These are phyloP conservation scores for Drosophila simulans DNA, from an alignment of 1,140 invertebrate genomes.

Conservation along the genomic window DNA sequence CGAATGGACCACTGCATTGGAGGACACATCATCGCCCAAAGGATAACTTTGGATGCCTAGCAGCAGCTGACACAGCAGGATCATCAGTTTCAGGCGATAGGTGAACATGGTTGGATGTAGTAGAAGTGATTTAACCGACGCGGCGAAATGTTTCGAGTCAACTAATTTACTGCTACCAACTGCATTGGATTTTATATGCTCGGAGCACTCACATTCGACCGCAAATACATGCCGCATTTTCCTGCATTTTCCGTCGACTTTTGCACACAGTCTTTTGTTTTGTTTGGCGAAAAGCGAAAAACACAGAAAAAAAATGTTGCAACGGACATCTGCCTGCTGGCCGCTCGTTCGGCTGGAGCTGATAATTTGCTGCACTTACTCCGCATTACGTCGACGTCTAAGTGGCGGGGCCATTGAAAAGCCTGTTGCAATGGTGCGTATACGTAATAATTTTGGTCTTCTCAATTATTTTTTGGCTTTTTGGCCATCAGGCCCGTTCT, in stretches of 20 bases:
- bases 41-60: slow-evolving; percentile 33
- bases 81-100: slow-evolving; percentile 46
- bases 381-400: slow-evolving; percentile 61
- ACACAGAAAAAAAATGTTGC: slow-evolving; percentile 51
- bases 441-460: slow-evolving; percentile 66
- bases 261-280: slow-evolving; percentile 53
- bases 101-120: slow-evolving; percentile 40
- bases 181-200: slow-evolving; percentile 68
- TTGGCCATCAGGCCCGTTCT: slow-evolving; percentile 21
- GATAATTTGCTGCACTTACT: slow-evolving; percentile 78
- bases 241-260: slow-evolving; percentile 53
- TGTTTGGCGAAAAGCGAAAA: slow-evolving; percentile 49
- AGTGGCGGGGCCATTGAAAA: slow-evolving; percentile 42
- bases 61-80: slow-evolving; percentile 49
- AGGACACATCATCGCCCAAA: slow-evolving; percentile 40
- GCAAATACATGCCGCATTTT: slow-evolving; percentile 55
- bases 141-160: slow-evolving; percentile 72
- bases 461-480: slow-evolving; percentile 4
- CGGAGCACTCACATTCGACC: slow-evolving; percentile 4
- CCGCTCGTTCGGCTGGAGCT: slow-evolving; percentile 49
- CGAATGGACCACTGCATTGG: slow-evolving; percentile 42
- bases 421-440: slow-evolving; percentile 70
- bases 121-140: slow-evolving; percentile 42
- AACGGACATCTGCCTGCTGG: slow-evolving; percentile 69
- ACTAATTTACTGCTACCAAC: slow-evolving; percentile 72